These are phyloP conservation scores for Chiloscyllium plagiosum DNA, from an alignment of 2,113 vertebrate species.

Conservation along the genomic window DNA sequence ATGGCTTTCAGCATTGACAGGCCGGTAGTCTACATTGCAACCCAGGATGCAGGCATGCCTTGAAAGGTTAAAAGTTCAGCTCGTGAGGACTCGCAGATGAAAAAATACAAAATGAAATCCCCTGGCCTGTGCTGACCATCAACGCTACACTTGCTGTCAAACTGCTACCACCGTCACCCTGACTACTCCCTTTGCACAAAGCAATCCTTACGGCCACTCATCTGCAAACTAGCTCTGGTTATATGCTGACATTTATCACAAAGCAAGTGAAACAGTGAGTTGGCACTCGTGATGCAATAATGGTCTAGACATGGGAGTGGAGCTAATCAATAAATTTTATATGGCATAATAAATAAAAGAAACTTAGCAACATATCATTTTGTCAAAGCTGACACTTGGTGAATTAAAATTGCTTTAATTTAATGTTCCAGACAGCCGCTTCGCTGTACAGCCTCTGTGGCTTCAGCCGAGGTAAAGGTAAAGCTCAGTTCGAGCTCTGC, in stretches of 20 bases:
- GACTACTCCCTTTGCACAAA: not conserved
- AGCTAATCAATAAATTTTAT: not conserved
- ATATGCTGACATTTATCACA: not conserved
- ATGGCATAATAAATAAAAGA: not conserved
- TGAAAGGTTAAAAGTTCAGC: not conserved
- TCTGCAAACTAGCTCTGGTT: not conserved
- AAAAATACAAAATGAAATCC: not conserved
- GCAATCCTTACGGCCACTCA: not conserved
- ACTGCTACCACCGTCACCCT: not conserved
- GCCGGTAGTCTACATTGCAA: not conserved
- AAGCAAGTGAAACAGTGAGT: not conserved
- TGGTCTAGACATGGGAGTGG: not conserved
- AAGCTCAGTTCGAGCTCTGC: not conserved
- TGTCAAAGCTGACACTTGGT: not conserved
- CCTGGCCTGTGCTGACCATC: not conserved
- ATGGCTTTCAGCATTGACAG: not conserved
- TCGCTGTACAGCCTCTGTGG: not conserved
- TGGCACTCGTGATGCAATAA: not conserved
- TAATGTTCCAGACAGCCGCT: not conserved
- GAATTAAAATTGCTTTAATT: not conserved
- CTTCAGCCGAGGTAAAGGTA: not conserved
- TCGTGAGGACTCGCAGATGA: not conserved
- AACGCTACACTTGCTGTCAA: not conserved
- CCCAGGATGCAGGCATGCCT: not conserved
- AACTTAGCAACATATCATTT: not conserved